Percentiles rank a stretch among this genome's conserved stretches.
Conservation (phyloP, 23 tunicate species). For the Ascidia mentula region DNA sequence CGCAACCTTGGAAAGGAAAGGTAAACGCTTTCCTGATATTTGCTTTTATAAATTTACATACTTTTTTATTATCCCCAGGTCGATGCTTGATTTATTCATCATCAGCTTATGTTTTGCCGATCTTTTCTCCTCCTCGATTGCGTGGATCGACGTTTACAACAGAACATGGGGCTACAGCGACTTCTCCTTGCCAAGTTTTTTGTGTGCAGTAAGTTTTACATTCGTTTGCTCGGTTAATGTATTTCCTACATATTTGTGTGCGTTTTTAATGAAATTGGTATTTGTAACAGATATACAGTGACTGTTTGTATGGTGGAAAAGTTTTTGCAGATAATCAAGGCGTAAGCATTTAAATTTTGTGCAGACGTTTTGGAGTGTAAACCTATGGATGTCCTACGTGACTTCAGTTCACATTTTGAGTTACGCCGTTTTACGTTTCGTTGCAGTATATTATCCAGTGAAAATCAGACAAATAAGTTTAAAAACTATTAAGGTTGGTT, state of each 20-base stretch:
- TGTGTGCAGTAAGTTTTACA: neutral
- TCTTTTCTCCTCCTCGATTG: neutral
- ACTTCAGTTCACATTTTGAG: neutral
- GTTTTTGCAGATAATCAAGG: too few species aligned
- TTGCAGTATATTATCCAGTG: neutral
- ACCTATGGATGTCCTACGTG: neutral
- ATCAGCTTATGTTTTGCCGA: neutral
- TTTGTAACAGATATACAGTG: too few species aligned
- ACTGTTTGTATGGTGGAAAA: too few species aligned
- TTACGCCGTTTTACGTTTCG: neutral
- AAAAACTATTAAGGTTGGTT: too few species aligned
- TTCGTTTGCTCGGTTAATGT: too few species aligned
- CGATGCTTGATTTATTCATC: neutral
- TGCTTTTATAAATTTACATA: neutral
- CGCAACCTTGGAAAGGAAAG: too few species aligned
- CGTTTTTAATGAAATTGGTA: too few species aligned
- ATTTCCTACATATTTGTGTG: too few species aligned
- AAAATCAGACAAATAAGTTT: neutral
- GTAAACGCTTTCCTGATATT: too few species aligned
- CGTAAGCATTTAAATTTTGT: too few species aligned
- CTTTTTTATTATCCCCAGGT: neutral
- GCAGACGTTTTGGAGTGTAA: neutral
- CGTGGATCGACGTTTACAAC: neutral
- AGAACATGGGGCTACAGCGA: conserved; percentile 3
- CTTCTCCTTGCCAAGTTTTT: neutral